phyloP scores from a whole-genome alignment of 2,113 vertebrate genomes.

The Otocyon megalotis region DNA sequence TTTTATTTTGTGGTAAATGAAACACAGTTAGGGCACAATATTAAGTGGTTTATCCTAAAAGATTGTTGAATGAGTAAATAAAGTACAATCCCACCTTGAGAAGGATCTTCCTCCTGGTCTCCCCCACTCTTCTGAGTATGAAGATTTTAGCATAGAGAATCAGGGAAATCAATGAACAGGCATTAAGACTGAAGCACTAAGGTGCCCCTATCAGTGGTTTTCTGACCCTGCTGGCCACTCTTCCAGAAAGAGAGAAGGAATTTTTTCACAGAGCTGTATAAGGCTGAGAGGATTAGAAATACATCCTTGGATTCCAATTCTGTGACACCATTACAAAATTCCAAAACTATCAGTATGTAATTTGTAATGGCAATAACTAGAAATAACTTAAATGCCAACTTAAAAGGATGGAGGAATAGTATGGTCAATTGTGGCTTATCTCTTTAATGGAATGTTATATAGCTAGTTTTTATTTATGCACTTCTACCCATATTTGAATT shows the following conservation, averaged over 20 bases:
- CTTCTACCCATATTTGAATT: background rate
- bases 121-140: background rate
- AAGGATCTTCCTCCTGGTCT: background rate
- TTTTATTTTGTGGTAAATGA: background rate
- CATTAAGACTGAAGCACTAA: background rate
- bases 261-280: background rate
- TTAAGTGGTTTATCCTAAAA: background rate
- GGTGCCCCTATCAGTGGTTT: too few relatives aligned
- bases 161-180: background rate
- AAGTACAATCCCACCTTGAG: background rate
- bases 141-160: background rate
- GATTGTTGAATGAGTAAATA: background rate
- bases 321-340: background rate
- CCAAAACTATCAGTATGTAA: background rate
- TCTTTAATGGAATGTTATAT: background rate
- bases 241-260: background rate
- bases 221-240: background rate
- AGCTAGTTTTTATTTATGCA: background rate
- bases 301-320: background rate
- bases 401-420: background rate
- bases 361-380: background rate
- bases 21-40: background rate
- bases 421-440: background rate
- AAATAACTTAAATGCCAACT: background rate
- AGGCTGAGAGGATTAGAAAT: background rate